Conservation (phyloP, 2,113 vertebrate species). For the Apteryx mantelli region DNA sequence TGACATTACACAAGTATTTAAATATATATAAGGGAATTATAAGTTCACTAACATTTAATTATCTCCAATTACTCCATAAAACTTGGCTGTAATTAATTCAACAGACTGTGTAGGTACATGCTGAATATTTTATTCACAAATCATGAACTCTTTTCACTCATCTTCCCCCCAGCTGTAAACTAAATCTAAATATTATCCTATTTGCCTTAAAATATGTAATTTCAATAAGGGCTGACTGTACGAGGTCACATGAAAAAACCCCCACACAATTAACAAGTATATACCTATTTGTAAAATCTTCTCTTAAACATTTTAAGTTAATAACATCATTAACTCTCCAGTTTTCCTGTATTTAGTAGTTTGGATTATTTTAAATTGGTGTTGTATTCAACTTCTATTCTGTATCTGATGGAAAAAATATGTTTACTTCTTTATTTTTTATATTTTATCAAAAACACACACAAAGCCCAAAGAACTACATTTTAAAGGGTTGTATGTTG, state of each 20-base stretch:
- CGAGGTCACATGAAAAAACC: neutral
- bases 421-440: neutral
- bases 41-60: neutral
- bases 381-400: neutral
- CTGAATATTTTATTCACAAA: neutral
- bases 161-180: neutral
- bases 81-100: neutral
- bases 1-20: neutral
- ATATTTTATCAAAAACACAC: neutral
- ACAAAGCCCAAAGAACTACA: neutral
- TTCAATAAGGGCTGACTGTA: neutral
- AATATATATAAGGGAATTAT: neutral
- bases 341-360: neutral
- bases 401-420: neutral
- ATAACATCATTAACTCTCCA: neutral
- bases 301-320: neutral
- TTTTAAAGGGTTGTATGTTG: neutral
- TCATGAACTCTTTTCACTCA: neutral
- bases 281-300: neutral
- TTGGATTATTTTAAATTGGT: neutral
- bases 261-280: rapidly evolving
- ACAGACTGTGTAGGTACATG: neutral
- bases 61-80: neutral
- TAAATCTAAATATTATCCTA: neutral
- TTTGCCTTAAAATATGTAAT: neutral